A percentile compares a stretch with the other conserved stretches of the same genome.
phyloP scores from a whole-genome alignment of 2,797 vertebrate species.

The Anguilla obscura region DNA sequence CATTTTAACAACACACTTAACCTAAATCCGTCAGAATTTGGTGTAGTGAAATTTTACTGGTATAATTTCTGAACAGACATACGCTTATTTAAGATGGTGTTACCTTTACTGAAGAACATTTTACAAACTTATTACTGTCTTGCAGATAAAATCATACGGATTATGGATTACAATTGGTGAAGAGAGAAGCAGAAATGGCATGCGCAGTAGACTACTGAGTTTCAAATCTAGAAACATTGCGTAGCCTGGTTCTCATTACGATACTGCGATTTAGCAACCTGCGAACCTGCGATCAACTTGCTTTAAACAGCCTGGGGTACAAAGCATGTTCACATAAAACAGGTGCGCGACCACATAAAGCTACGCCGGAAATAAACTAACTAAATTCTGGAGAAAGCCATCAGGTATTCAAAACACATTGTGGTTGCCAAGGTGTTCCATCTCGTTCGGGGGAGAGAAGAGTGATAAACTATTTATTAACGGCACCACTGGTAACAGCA shows the following conservation, averaged over 20 bases:
- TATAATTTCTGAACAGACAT: background rate
- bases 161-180: background rate
- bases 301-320: constrained; percentile 14
- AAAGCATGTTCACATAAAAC: constrained; percentile 26
- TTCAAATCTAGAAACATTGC: background rate
- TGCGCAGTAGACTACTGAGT: background rate
- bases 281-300: background rate
- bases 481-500: constrained; percentile 47
- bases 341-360: constrained; percentile 1
- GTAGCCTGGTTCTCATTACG: background rate
- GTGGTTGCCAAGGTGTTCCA: constrained; percentile 57
- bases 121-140: background rate
- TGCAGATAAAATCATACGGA: background rate
- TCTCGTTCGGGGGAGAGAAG: constrained; percentile 40
- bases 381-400: constrained; percentile 18
- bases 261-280: background rate
- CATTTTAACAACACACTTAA: background rate
- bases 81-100: background rate
- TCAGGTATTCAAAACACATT: constrained; percentile 52
- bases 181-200: background rate
- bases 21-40: background rate
- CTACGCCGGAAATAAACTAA: constrained; percentile 2
- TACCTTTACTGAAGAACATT: background rate
- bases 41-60: background rate
- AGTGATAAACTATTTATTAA: constrained; percentile 62